Evolutionary conservation across 2,797 vertebrate genomes (phyloP).

Genomic region (Gallinago solitaria): DNA sequence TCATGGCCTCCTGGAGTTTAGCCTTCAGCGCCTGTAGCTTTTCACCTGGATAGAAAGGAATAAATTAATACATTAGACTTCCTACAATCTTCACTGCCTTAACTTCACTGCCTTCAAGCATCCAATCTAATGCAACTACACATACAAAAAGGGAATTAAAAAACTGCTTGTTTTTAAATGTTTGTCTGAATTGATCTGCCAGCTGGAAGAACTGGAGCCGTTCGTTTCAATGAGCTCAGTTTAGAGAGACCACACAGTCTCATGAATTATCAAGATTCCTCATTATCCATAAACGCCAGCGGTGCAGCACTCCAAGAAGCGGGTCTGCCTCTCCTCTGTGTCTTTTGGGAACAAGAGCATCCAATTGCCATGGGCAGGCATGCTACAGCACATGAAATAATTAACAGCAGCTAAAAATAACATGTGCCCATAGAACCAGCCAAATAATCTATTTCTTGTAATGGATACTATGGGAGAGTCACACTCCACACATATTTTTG

Average conservation of each 20-base stretch:
- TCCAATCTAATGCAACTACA: background rate
- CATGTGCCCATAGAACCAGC: fast-evolving
- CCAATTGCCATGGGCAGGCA: background rate
- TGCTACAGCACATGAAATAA: background rate
- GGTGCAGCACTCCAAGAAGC: background rate
- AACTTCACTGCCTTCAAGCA: background rate
- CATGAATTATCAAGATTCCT: background rate
- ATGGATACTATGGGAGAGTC: background rate
- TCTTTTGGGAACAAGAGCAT: background rate
- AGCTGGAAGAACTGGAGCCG: background rate
- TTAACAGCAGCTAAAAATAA: background rate
- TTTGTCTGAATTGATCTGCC: background rate
- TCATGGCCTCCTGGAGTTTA: slow-evolving; percentile 94
- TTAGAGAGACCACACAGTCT: background rate
- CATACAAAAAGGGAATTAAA: background rate
- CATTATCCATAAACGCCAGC: background rate
- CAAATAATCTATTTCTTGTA: background rate
- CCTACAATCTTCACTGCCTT: background rate
- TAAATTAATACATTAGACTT: background rate
- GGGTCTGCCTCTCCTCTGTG: background rate
- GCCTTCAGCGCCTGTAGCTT: slow-evolving; percentile 90
- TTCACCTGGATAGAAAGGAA: slow-evolving; percentile 80
- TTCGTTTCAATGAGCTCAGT: background rate
- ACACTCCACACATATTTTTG: background rate
- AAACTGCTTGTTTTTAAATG: background rate